These are phyloP conservation scores for Panurus biarmicus DNA, from an alignment of 2,113 vertebrate species.

Conservation along the genomic window DNA sequence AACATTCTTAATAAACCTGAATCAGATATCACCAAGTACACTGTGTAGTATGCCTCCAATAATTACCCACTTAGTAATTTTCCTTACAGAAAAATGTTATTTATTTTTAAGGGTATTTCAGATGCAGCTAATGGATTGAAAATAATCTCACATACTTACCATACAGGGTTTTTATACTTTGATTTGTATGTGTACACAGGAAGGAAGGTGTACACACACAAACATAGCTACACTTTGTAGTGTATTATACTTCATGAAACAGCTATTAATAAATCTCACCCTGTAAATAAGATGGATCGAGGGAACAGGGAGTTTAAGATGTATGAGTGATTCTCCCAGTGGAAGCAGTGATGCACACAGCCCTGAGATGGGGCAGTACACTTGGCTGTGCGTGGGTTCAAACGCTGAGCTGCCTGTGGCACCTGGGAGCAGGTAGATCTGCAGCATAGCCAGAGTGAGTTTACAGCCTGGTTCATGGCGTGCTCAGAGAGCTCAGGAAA, in stretches of 20 bases:
- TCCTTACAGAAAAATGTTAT: neutral
- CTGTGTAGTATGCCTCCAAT: neutral
- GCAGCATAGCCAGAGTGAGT: accelerated
- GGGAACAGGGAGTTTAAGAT: neutral
- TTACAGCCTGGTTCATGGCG: accelerated
- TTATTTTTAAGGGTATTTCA: neutral
- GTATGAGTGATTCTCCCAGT: accelerated
- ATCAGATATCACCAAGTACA: neutral
- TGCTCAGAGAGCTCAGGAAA: neutral
- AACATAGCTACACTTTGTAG: neutral
- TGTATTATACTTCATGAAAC: neutral
- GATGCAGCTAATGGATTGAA: neutral
- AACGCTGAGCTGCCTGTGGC: accelerated
- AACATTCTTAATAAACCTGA: neutral
- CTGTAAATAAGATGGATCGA: neutral
- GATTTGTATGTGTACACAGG: neutral
- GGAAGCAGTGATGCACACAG: neutral
- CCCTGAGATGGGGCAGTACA: accelerated
- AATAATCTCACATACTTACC: neutral
- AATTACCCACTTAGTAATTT: neutral
- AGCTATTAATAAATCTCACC: neutral
- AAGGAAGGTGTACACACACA: neutral
- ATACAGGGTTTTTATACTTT: neutral
- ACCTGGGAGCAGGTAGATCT: neutral
- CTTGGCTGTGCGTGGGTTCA: accelerated